Percentiles rank a stretch among this genome's conserved stretches.
These are phyloP conservation scores for Dipodomys spectabilis DNA, from an alignment of 2,113 vertebrate genomes.

Conservation along the genomic window DNA sequence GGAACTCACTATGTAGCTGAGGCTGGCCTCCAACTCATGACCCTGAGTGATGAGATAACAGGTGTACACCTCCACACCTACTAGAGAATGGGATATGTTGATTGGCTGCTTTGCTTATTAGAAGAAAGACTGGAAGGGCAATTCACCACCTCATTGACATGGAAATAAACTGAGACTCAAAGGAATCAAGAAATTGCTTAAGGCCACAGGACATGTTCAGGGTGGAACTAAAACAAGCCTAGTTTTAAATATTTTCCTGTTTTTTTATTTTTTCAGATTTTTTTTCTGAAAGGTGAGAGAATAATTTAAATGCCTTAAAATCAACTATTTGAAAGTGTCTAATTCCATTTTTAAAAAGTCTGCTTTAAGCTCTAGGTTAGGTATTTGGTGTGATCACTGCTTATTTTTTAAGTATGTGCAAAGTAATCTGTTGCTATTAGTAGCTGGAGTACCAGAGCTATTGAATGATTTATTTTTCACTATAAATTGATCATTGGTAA, in stretches of 20 bases:
- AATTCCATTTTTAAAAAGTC: neutral
- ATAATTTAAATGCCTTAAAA: constrained; percentile 5
- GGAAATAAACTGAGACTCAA: neutral
- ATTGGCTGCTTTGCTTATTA: neutral
- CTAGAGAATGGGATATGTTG: neutral
- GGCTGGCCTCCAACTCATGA: no score
- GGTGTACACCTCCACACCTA: no score
- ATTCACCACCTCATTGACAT: neutral
- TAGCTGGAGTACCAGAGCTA: neutral
- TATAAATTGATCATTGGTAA: neutral
- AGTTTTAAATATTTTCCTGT: neutral
- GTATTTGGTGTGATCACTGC: neutral
- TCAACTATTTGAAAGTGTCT: neutral
- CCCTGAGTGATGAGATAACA: no score
- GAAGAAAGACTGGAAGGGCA: neutral
- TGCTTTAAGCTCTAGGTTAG: constrained; percentile 23
- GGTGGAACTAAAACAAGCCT: neutral
- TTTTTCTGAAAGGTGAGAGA: no score
- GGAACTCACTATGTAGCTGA: no score
- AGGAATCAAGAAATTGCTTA: constrained; percentile 6
- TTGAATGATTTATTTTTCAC: constrained; percentile 16
- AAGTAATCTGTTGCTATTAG: constrained; percentile 6
- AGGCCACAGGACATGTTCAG: neutral
- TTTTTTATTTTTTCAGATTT: neutral
- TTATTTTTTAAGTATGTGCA: neutral